Base-by-base conservation (phyloP, 2,888 invertebrate species). In the Priocnemis perturbator region DNA sequence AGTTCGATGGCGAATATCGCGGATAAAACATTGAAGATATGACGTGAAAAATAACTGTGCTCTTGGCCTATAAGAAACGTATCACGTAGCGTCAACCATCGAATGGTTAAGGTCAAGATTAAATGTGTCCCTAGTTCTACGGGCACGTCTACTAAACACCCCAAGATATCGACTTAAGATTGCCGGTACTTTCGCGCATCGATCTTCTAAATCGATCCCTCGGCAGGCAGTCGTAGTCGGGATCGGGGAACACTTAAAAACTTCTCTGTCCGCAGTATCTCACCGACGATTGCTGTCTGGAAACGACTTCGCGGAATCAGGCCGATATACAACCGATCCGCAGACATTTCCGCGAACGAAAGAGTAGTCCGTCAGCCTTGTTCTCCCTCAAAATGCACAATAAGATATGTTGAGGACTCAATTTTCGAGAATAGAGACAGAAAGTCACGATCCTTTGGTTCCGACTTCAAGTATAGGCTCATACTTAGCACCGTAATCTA, bases 141-240 rank as follows among this genome's bases (percentile, higher is more conserved):
- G 26, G 58, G 37, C 67, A 71, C 63, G 67, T 71, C 64, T 71
- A 60, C 64, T 60, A 63, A 71, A 67, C 67, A 70, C 70, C 21
- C 60, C 67, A 52, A 60, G 63, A 66, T 60, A 60, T 71, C 70
- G 70, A 67, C 64, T 71, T 67, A 63, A 67, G 70, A 71, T 71
- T 60, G 58, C 47, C 48, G 66, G 23, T 11, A 37, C 53, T 67
- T 64, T 57, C 52, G 64, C 26, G 57, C 60, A 58, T 61, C 53
- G 57, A 60, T 64, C 67, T 56, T 68, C 45, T 59, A 45, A 50
- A 59, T 44, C 60, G 64, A 60, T 65, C 65, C 23, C 56, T 30
- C 23, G 23, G 45, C 48, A 21, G n/a, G 17, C 48, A 30, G 66
- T 61, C 61, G 23, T 15, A 58, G 52, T 55, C n/a, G 15, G 48